Conservation (phyloP, 1,140 invertebrate genomes). For the Drosophila melanogaster region Release_6_plus_ISO1_MT NT_033779.5:12962001-12962500, state of each 20-base stretch:
- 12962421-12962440: conserved; percentile 57
- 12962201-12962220: conserved; percentile 70
- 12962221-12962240: conserved; percentile 65
- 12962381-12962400: conserved; percentile 59
- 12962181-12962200: conserved; percentile 17
- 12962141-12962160: conserved; percentile 55
- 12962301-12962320: conserved; percentile 14
- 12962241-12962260: conserved; percentile 17
- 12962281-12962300: conserved; percentile 12
- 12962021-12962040: conserved; percentile 56
- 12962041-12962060: conserved; percentile 49
- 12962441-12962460: conserved; percentile 76
- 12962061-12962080: conserved; percentile 25
- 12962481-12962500: conserved; percentile 83
- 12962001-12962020: conserved; percentile 54
- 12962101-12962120: conserved; percentile 43
- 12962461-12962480: conserved; percentile 69
- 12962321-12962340: conserved; percentile 60
- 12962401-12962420: conserved; percentile 52
- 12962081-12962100: conserved; percentile 19
- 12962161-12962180: conserved; percentile 32
- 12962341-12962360: conserved; percentile 68
- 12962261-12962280: neutral
- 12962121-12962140: conserved; percentile 8
- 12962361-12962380: conserved; percentile 79